These are phyloP conservation scores for Coilia nasus DNA, from an alignment of 2,797 vertebrate species.

Conservation along the genomic window DNA sequence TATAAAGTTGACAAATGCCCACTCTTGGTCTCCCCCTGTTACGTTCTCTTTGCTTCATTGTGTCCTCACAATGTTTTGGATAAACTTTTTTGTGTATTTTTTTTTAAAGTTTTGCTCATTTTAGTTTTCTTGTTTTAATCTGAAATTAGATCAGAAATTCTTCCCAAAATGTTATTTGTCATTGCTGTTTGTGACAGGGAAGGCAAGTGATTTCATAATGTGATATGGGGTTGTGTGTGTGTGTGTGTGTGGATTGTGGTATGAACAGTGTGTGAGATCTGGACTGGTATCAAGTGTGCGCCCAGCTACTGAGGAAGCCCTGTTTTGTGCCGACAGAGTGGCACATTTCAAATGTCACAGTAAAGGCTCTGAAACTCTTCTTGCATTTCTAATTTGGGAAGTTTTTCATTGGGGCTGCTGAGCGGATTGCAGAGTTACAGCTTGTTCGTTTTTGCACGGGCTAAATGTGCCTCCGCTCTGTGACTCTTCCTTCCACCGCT, in stretches of 20 bases:
- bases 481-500: background rate
- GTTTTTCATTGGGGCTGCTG: background rate
- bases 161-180: background rate
- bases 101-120: background rate
- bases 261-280: background rate
- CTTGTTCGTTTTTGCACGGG: background rate
- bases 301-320: background rate
- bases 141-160: background rate
- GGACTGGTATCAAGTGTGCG: background rate
- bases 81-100: too few relatives aligned
- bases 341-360: constrained; percentile 17
- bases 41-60: background rate
- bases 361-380: background rate
- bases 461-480: background rate
- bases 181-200: background rate
- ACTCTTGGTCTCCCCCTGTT: too few relatives aligned
- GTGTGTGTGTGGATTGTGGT: background rate
- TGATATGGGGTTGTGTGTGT: background rate
- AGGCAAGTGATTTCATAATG: background rate
- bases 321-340: background rate
- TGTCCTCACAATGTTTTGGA: background rate
- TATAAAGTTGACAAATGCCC: background rate
- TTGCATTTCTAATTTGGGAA: constrained; percentile 7
- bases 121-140: background rate
- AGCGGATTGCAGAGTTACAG: background rate